These are phyloP conservation scores for Tamandua tetradactyla DNA, from an alignment of 2,797 vertebrate genomes.

Conservation along the genomic window DNA sequence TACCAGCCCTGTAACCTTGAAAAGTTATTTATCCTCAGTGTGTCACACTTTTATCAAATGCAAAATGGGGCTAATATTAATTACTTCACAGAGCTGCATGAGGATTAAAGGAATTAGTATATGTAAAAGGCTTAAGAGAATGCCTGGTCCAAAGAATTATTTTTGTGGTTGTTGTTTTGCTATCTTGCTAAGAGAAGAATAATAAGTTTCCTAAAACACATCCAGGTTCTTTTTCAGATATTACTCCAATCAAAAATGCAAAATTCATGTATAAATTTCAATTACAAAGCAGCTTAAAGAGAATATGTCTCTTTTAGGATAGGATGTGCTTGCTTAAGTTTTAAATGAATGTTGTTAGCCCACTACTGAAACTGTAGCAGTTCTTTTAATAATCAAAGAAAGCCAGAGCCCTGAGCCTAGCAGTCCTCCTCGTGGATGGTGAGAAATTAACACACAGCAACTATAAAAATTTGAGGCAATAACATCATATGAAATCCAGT, in stretches of 20 bases:
- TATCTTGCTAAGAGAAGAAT: background rate
- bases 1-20: background rate
- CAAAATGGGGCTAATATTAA: background rate
- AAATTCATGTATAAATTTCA: background rate
- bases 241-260: background rate
- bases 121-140: background rate
- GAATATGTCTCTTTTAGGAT: background rate
- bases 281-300: background rate
- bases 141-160: background rate
- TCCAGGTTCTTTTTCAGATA: background rate
- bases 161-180: background rate
- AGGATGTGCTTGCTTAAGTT: background rate
- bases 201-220: background rate
- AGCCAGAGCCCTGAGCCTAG: background rate
- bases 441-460: background rate
- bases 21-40: background rate
- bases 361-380: background rate
- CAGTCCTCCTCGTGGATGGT: background rate
- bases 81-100: background rate
- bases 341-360: background rate
- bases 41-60: background rate
- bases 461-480: background rate
- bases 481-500: background rate
- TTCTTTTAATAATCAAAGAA: background rate
- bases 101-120: background rate